phyloP scores from a whole-genome alignment of 2,797 vertebrate species.

The Knipowitschia caucasica region DNA sequence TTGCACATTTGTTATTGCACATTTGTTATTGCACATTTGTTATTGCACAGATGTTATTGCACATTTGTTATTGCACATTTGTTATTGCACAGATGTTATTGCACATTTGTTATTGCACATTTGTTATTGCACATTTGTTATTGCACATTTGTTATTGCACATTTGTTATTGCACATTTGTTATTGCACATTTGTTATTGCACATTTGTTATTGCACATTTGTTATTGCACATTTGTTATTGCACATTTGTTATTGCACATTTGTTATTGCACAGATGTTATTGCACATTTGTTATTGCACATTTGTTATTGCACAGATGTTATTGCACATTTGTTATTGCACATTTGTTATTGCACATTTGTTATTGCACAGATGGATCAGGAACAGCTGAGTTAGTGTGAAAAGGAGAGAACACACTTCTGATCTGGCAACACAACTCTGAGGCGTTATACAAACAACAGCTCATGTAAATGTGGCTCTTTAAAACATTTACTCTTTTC shows the following conservation, averaged over 20 bases:
- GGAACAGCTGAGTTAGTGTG: not conserved
- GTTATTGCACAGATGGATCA: constrained; percentile 1
- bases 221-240: not conserved
- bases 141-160: not conserved
- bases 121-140: constrained; percentile 1
- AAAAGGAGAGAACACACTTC: not conserved
- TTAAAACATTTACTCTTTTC: too few relatives aligned
- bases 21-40: not conserved
- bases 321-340: not conserved
- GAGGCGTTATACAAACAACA: too few relatives aligned
- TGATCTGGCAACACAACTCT: too few relatives aligned
- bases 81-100: constrained; percentile 1
- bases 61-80: not conserved
- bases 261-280: constrained; percentile 3
- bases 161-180: not conserved
- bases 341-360: not conserved
- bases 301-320: constrained; percentile 2
- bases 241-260: not conserved
- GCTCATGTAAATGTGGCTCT: too few relatives aligned
- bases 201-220: constrained; percentile 1
- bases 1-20: not conserved
- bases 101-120: not conserved
- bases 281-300: not conserved
- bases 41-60: constrained; percentile 1
- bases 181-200: not conserved